Evolutionary conservation across 2,888 invertebrate genomes (phyloP), one percentile per base, ranked within the genome.

Genomic region (Calliopum simillimum): DNA sequence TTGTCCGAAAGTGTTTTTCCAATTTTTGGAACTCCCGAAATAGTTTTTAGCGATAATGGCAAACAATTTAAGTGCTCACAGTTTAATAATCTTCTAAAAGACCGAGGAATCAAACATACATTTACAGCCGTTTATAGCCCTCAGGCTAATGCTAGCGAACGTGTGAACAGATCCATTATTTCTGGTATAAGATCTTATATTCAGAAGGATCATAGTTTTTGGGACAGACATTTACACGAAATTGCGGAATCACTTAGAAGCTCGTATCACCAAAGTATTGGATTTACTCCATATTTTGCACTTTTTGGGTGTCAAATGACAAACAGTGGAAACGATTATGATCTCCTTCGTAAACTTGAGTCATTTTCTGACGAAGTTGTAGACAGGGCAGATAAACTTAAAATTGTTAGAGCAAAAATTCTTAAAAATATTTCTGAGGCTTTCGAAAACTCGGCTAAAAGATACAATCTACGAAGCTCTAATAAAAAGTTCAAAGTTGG

Each of bases 141-240:
- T 43, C 70, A 74, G 47, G 68, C 69, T 1, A 74, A 74, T 49
- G 71, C 69, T n/a, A n/a, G n/a, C n/a, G n/a, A n/a, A n/a, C n/a
- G n/a, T n/a, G n/a, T n/a, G n/a, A n/a, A n/a, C n/a, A 41, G 73
- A 25, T 73, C 71, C 19, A 71, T 71, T 21, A 53, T 71, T 21
- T 63, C 5, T 68, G 68, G n/a, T 11, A 59, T 70, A 12, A 55
- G 69, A 33, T 56, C 71, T 8, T 71, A 71, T 44, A 25, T 73
- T 8, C 47, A 56, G 43, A 21, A 25, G 1, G 70, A 73, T 19
- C 68, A 72, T 23, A 65, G 46, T 13, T n/a, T 21, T 11, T 71
- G 71, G 63, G 67, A 71, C 49, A 25, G 64, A 33, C 46, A 70
- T 16, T 23, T 72, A 11, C 46, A 41, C 12, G 68, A 66, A 33